Evolutionary conservation across 2,888 invertebrate genomes (phyloP).

Genomic region (Coremacera marginata): DNA sequence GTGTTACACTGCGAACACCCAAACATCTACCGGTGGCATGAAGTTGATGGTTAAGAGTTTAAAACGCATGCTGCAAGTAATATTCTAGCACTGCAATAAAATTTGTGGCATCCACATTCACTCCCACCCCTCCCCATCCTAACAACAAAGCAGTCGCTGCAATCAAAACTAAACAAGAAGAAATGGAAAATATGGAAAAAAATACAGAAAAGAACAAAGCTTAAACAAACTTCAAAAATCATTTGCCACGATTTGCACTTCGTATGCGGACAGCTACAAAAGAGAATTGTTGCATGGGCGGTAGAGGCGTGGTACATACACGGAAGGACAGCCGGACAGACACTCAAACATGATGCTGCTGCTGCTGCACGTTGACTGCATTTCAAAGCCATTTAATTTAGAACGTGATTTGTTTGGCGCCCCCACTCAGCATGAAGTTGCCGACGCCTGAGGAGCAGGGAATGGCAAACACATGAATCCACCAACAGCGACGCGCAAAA

Average conservation of each 20-base stretch:
- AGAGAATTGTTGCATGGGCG: background rate
- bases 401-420: constrained; percentile 41
- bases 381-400: constrained; percentile 41
- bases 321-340: background rate
- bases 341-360: constrained; percentile 16
- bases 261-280: constrained; percentile 8
- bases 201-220: background rate
- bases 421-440: background rate
- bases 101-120: background rate
- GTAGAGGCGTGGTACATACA: background rate
- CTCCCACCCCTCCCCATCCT: background rate
- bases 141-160: background rate
- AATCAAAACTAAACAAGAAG: background rate
- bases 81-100: background rate
- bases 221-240: constrained; percentile 31
- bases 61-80: background rate
- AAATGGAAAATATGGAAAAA: background rate
- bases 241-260: constrained; percentile 28
- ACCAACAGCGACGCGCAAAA: background rate
- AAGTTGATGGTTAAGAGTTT: too few species aligned
- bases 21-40: too few species aligned
- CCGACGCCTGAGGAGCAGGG: background rate
- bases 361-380: constrained; percentile 14
- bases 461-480: background rate
- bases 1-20: background rate